Evolutionary conservation across 2,113 vertebrate species (phyloP).

Genomic region (Polypterus bichir): DNA sequence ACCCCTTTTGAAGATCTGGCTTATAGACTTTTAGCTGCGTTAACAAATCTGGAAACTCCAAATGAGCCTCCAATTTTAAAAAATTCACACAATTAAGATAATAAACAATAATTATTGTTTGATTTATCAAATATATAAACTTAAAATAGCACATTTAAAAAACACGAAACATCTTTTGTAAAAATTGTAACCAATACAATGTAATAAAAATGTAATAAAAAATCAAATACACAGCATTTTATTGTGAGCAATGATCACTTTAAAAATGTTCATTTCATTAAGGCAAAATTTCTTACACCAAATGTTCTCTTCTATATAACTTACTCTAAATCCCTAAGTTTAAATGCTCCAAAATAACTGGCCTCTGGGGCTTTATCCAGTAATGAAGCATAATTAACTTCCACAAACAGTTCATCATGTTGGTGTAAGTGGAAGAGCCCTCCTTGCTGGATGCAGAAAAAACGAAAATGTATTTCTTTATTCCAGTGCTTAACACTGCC

Average conservation of each 20-base stretch:
- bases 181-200: slow-evolving; percentile 19
- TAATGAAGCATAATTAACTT: slow-evolving; percentile 74
- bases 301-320: slow-evolving; percentile 48
- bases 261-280: slow-evolving; percentile 17
- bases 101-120: too few species aligned
- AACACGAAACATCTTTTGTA: background rate
- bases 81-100: too few species aligned
- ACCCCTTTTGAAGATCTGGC: too few species aligned
- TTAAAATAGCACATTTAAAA: too few species aligned
- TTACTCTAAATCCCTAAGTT: slow-evolving; percentile 66
- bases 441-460: slow-evolving; percentile 87
- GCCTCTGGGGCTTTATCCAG: slow-evolving; percentile 73
- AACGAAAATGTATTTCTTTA: slow-evolving; percentile 65
- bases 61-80: too few species aligned
- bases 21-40: too few species aligned
- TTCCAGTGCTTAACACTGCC: slow-evolving; percentile 80
- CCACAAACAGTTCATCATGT: slow-evolving; percentile 71
- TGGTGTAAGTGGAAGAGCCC: slow-evolving; percentile 65
- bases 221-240: too few species aligned
- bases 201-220: slow-evolving; percentile 1
- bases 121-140: too few species aligned
- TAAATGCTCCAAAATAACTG: slow-evolving; percentile 88
- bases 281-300: slow-evolving; percentile 28
- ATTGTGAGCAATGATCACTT: slow-evolving; percentile 6
- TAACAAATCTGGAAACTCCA: too few species aligned